These are phyloP conservation scores for Argentina silus DNA, from an alignment of 2,797 vertebrate species.

Conservation along the genomic window DNA sequence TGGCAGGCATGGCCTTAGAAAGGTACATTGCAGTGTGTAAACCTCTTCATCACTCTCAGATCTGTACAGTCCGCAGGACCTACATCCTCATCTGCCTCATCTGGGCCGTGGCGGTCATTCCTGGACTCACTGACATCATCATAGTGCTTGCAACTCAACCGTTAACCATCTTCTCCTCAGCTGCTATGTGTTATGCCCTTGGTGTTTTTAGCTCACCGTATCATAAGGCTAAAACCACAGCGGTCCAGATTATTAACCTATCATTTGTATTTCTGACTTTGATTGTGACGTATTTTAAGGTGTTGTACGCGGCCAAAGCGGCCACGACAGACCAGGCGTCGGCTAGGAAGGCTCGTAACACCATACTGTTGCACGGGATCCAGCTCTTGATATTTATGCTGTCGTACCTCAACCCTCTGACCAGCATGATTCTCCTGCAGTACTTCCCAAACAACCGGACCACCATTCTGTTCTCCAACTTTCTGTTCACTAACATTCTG, in stretches of 20 bases:
- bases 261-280: constrained; percentile 60
- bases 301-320: constrained; percentile 46
- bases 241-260: constrained; percentile 42
- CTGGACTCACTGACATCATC: constrained; percentile 43
- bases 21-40: constrained; percentile 63
- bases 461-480: constrained; percentile 42
- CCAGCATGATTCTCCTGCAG: constrained; percentile 14
- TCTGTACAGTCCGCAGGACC: constrained; percentile 59
- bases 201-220: constrained; percentile 31
- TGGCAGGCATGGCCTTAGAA: constrained; percentile 66
- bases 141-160: constrained; percentile 36
- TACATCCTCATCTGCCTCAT: constrained; percentile 49
- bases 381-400: constrained; percentile 68
- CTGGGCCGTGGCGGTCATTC: constrained; percentile 37
- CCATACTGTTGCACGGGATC: constrained; percentile 67
- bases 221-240: constrained; percentile 13
- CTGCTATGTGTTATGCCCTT: not conserved
- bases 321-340: constrained; percentile 37
- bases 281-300: constrained; percentile 58
- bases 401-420: constrained; percentile 41
- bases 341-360: constrained; percentile 61
- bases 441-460: constrained; percentile 32
- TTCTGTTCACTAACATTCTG: constrained; percentile 52
- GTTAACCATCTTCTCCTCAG: constrained; percentile 20
- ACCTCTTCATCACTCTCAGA: constrained; percentile 57